A percentile compares a stretch with the other conserved stretches of the same genome.
phyloP scores from a whole-genome alignment of 2,113 vertebrate genomes.

The Rhinolophus sinicus region DNA sequence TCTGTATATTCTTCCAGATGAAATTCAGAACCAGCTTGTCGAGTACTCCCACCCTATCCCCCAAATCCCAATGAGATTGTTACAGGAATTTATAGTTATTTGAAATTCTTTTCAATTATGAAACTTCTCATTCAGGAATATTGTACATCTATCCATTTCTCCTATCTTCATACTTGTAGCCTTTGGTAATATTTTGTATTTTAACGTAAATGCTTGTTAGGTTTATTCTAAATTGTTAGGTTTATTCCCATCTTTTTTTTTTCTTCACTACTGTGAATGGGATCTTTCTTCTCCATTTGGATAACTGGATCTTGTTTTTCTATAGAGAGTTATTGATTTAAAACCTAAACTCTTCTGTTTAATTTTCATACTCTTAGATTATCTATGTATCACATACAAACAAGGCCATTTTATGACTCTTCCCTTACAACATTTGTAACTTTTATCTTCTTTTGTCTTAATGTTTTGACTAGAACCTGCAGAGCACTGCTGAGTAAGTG shows the following conservation, averaged over 20 bases:
- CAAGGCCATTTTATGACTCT: background rate
- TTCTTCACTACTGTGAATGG: background rate
- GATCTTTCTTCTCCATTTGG: background rate
- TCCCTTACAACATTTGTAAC: background rate
- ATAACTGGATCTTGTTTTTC: background rate
- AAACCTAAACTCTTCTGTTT: background rate
- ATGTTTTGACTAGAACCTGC: slow-evolving; percentile 10
- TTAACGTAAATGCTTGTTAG: background rate
- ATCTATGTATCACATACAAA: background rate
- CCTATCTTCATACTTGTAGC: background rate
- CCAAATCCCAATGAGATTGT: background rate
- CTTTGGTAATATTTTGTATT: slow-evolving; percentile 20
- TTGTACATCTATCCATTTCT: background rate
- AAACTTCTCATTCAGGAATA: background rate
- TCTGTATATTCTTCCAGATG: slow-evolving; percentile 5
- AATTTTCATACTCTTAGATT: background rate
- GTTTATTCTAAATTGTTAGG: background rate
- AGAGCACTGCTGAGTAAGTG: background rate
- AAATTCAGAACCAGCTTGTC: slow-evolving; percentile 20
- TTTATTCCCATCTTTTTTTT: background rate
- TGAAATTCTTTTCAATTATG: background rate
- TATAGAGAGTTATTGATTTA: background rate
- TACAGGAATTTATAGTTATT: background rate
- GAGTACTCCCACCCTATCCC: background rate
- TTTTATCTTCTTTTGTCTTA: background rate